A percentile compares a stretch with the other conserved stretches of the same genome.
Evolutionary conservation across 2,113 vertebrate species (phyloP).

Genomic region (Suricata suricatta): DNA sequence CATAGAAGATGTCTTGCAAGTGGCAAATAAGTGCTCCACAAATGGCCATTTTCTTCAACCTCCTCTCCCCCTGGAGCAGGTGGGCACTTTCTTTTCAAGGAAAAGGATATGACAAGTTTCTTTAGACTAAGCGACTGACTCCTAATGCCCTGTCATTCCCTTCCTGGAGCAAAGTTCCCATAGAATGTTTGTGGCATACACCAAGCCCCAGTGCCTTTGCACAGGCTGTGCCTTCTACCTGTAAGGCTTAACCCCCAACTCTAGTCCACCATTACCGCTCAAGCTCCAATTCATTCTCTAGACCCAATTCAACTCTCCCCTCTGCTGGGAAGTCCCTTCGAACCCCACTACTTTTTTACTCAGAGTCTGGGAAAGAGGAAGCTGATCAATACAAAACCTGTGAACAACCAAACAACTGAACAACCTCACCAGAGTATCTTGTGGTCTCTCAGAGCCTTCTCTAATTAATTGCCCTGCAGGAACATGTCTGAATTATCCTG

Average conservation of each 20-base stretch:
- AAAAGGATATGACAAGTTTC: neutral
- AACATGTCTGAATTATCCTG: neutral
- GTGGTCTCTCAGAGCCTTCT: neutral
- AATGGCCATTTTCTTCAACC: neutral
- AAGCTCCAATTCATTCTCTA: neutral
- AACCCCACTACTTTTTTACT: neutral
- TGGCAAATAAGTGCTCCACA: neutral
- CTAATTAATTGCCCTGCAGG: neutral
- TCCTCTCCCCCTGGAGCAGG: rapidly evolving
- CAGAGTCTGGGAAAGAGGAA: neutral
- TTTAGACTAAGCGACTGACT: neutral
- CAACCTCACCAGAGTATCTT: rapidly evolving
- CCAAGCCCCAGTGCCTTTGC: neutral
- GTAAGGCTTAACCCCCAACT: neutral
- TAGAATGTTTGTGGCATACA: rapidly evolving
- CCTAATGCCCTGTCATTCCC: neutral
- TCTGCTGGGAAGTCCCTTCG: neutral
- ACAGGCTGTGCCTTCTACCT: neutral
- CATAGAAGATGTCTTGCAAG: neutral
- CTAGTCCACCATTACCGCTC: too few species aligned
- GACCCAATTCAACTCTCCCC: neutral
- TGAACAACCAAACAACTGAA: too few species aligned
- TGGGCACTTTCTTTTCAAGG: neutral
- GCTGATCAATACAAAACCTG: rapidly evolving
- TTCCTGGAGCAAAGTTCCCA: neutral